Conservation (phyloP, 2,113 vertebrate genomes). For the Fregata magnificens region DNA sequence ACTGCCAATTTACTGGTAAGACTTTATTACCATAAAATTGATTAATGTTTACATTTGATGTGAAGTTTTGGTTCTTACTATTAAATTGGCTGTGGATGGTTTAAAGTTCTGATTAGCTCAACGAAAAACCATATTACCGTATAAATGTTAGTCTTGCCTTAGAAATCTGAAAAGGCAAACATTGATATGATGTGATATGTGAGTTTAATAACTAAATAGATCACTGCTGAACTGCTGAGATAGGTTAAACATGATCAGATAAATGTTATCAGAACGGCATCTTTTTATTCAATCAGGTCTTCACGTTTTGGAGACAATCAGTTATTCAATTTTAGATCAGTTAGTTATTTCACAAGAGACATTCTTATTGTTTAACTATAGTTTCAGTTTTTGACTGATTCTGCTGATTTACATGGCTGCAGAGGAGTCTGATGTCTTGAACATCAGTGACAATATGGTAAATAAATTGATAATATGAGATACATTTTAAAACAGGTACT, state of each 20-base stretch:
- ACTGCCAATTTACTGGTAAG: neutral
- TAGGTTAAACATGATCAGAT: neutral
- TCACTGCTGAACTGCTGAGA: neutral
- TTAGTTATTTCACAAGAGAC: neutral
- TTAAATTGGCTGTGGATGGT: neutral
- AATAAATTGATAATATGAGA: neutral
- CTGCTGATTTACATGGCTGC: neutral
- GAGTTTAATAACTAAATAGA: neutral
- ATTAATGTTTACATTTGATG: slow-evolving; percentile 20
- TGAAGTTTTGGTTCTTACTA: slow-evolving; percentile 1
- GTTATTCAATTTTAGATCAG: neutral
- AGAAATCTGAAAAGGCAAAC: neutral
- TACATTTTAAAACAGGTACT: neutral
- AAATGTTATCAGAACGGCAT: neutral
- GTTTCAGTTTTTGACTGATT: neutral
- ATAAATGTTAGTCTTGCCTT: neutral
- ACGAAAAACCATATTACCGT: neutral
- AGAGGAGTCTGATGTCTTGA: neutral
- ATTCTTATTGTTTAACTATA: neutral
- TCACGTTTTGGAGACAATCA: neutral
- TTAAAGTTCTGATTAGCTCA: slow-evolving; percentile 21
- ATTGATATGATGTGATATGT: neutral
- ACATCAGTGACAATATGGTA: neutral
- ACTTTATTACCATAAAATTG: slow-evolving; percentile 8
- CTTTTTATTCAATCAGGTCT: neutral